These are phyloP conservation scores for Rostratula benghalensis DNA, from an alignment of 2,113 vertebrate genomes.

Conservation along the genomic window DNA sequence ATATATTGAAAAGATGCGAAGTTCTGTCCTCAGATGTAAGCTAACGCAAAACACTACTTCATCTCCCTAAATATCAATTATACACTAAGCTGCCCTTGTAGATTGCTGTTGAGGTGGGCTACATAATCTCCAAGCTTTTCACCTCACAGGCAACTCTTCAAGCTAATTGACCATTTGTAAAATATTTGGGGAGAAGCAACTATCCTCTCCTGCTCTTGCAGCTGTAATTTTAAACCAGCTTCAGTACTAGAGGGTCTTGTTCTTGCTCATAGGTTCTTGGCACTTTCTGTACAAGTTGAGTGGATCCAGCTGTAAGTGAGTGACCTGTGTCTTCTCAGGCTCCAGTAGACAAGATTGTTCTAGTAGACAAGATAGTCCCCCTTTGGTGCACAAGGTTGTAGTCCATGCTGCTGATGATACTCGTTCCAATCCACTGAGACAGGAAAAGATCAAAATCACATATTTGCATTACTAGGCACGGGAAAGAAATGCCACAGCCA, in stretches of 20 bases:
- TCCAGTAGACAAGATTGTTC: not conserved
- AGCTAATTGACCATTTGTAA: not conserved
- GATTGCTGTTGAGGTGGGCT: not conserved
- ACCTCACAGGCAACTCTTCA: not conserved
- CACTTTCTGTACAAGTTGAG: not conserved
- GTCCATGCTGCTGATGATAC: not conserved
- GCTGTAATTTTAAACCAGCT: not conserved
- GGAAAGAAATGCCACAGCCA: not conserved
- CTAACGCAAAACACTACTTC: not conserved
- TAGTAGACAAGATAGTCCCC: not conserved
- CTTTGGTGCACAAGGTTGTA: not conserved
- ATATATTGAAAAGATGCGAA: not conserved
- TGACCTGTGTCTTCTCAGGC: fast-evolving
- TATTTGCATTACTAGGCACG: not conserved
- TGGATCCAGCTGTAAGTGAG: not conserved
- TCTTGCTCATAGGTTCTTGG: not conserved
- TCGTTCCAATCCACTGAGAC: not conserved
- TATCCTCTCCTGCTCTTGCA: not conserved
- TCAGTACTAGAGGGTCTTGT: not conserved
- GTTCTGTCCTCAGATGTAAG: not conserved
- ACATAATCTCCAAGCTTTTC: not conserved
- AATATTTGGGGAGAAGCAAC: not conserved
- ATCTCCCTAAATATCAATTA: not conserved
- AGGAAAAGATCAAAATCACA: not conserved
- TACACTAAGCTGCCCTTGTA: not conserved